Conservation (phyloP, 1,140 invertebrate genomes). For the Bombyx mandarina region DNA sequence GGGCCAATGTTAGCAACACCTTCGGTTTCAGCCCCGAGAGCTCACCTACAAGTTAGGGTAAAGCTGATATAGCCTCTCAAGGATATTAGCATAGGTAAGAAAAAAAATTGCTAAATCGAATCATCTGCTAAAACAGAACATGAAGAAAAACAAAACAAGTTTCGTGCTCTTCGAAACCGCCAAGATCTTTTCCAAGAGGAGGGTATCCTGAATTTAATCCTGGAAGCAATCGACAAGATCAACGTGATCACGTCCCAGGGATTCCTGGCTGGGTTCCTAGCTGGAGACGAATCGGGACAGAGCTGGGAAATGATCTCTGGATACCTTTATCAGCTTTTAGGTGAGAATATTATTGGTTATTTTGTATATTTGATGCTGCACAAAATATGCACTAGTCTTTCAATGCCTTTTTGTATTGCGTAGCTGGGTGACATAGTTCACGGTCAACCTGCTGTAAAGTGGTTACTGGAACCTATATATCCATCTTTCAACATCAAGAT, state of each 20-base stretch:
- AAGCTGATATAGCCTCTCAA: too few relatives aligned
- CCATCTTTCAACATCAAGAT: too few relatives aligned
- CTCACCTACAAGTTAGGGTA: too few relatives aligned
- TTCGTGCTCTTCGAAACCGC: constrained; percentile 95
- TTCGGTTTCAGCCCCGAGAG: too few relatives aligned
- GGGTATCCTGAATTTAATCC: constrained; percentile 97
- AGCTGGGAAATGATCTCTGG: constrained; percentile 97
- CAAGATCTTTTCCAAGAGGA: constrained; percentile 99
- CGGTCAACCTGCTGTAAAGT: too few relatives aligned
- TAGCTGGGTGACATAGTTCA: too few relatives aligned
- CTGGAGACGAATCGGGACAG: constrained; percentile 89
- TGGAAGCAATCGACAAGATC: constrained; percentile 99
- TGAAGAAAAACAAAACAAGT: constrained; percentile 97
- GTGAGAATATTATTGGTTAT: constrained; percentile 55
- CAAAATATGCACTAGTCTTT: too few relatives aligned
- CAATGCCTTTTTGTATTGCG: too few relatives aligned
- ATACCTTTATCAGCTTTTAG: constrained; percentile 96
- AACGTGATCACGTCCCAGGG: constrained; percentile 95
- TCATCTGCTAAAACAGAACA: constrained; percentile 79
- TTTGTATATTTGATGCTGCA: neutral
- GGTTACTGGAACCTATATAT: too few relatives aligned
- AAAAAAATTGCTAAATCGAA: too few relatives aligned
- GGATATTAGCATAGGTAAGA: too few relatives aligned
- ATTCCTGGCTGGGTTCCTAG: constrained; percentile 85
- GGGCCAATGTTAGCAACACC: too few relatives aligned